Conservation (phyloP, 2,113 vertebrate genomes). For the Bombycilla garrulus region DNA sequence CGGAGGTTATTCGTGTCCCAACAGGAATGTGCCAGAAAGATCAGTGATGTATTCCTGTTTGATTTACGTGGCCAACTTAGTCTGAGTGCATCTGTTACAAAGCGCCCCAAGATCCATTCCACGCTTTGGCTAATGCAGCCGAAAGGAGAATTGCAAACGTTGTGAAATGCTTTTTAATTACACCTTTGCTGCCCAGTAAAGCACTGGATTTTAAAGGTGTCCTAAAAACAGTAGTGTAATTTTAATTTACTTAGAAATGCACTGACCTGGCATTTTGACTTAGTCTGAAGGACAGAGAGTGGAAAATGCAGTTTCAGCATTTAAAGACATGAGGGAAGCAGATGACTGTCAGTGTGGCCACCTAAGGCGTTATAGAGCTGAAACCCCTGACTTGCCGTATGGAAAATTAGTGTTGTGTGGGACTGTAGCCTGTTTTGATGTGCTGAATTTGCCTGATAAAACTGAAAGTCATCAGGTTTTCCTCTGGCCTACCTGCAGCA, state of each 20-base stretch:
- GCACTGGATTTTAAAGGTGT: not conserved
- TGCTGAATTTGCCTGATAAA: not conserved
- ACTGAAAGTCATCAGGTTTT: not conserved
- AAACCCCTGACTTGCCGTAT: rapidly evolving
- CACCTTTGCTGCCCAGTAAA: not conserved
- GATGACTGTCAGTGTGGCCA: not conserved
- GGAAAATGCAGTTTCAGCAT: not conserved
- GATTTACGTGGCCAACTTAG: not conserved
- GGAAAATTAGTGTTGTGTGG: not conserved
- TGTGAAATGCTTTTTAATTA: not conserved
- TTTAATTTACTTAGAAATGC: not conserved
- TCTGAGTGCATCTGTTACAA: not conserved
- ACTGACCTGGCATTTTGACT: not conserved
- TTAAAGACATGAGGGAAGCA: not conserved
- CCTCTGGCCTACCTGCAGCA: not conserved
- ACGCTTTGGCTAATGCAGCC: not conserved
- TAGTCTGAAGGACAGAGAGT: not conserved
- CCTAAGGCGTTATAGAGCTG: not conserved
- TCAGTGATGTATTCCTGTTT: not conserved
- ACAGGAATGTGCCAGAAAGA: not conserved
- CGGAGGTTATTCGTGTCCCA: not conserved
- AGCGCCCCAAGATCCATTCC: not conserved
- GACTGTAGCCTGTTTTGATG: rapidly evolving
- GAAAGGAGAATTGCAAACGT: not conserved
- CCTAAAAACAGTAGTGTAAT: not conserved